phyloP scores from a whole-genome alignment of 2,888 invertebrate species.

The Fissipunctia ypsillon region DNA sequence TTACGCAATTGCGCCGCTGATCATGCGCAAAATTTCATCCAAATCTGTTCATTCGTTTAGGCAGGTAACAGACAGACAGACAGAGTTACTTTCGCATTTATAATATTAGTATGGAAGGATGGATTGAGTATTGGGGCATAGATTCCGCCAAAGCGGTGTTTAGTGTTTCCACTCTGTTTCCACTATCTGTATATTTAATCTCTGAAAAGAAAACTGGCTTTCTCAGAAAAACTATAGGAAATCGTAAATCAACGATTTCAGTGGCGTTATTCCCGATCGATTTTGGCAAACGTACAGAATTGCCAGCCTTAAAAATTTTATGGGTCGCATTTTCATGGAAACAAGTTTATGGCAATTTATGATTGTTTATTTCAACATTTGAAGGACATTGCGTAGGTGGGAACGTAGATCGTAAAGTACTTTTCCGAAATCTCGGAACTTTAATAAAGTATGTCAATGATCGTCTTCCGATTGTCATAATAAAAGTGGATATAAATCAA shows the following conservation, averaged over 20 bases:
- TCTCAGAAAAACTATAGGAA: constrained; percentile 20
- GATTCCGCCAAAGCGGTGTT: too few relatives aligned
- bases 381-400: constrained; percentile 46
- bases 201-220: constrained; percentile 18
- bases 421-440: constrained; percentile 35
- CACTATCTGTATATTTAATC: background rate
- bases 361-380: constrained; percentile 48
- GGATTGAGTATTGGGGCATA: too few relatives aligned
- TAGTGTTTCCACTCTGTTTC: background rate
- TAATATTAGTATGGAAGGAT: too few relatives aligned
- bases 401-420: constrained; percentile 29
- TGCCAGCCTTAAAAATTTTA: constrained; percentile 71
- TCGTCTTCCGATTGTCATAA: constrained; percentile 44
- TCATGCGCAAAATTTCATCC: too few relatives aligned
- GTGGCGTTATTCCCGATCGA: constrained; percentile 39
- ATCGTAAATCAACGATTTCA: constrained; percentile 46
- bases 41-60: too few relatives aligned
- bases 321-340: constrained; percentile 60
- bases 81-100: too few relatives aligned
- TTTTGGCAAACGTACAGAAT: constrained; percentile 70
- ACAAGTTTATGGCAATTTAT: constrained; percentile 46
- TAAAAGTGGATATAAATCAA: constrained; percentile 36
- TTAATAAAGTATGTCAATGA: constrained; percentile 13
- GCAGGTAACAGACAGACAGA: too few relatives aligned
- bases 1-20: too few relatives aligned